These are phyloP conservation scores for Clanis bilineata DNA, from an alignment of 2,888 invertebrate genomes.

Conservation along the genomic window DNA sequence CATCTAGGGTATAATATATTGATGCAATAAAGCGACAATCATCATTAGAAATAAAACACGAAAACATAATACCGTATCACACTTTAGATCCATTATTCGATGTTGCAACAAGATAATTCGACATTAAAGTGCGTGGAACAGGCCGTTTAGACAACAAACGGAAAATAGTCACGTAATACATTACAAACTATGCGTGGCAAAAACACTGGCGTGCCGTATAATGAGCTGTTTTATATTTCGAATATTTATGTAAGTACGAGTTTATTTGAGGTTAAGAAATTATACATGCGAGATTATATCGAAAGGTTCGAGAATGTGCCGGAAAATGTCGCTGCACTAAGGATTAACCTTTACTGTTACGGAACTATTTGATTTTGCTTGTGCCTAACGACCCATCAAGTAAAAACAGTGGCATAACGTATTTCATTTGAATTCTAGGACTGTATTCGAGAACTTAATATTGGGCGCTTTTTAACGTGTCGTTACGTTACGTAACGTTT, in stretches of 20 bases:
- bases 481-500: too few species aligned
- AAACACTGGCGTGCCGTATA: slow-evolving; percentile 20
- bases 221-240: neutral
- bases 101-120: slow-evolving; percentile 8
- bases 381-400: too few species aligned
- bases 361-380: too few species aligned
- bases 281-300: neutral
- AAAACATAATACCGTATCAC: neutral
- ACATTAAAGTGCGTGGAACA: slow-evolving; percentile 46
- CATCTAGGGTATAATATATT: too few species aligned
- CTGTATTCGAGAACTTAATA: too few species aligned
- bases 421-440: too few species aligned
- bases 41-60: neutral
- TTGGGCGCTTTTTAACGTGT: too few species aligned
- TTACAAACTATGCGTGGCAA: slow-evolving; percentile 32
- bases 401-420: too few species aligned
- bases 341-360: too few species aligned
- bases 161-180: slow-evolving; percentile 67
- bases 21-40: too few species aligned
- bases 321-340: too few species aligned
- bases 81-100: neutral
- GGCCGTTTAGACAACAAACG: slow-evolving; percentile 49
- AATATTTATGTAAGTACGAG: neutral
- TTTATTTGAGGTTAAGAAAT: neutral
- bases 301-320: neutral